Evolutionary conservation across 2,888 invertebrate genomes (phyloP), one percentile per base, ranked within the genome.

Genomic region (Parapristionchus giblindavisi): DNA sequence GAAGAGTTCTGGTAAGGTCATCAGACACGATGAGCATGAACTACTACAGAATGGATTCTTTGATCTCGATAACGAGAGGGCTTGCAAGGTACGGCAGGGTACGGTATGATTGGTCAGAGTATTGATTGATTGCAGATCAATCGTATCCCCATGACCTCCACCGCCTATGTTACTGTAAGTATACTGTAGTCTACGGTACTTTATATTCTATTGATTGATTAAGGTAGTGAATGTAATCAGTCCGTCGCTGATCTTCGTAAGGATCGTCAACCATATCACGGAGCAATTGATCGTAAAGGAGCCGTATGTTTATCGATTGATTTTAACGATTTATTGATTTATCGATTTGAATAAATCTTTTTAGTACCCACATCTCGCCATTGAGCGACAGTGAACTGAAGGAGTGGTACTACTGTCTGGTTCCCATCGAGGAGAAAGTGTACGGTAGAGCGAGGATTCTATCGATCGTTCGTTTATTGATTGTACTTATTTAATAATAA

Each of bases 181-280:
- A n/a, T n/a, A 14, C 29, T 51, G 6, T 4, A 60, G 34, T 27
- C 60, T 8, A 60, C 34, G 24, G 29, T 60, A 32, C 6, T 8
- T 32, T 29, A 5, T 32, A 27, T 17, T 8, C 8, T 6, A 60
- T 5, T 27, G 32, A 60, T 11, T 60, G 29, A 60, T 60, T 6
- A 24, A 73, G 61, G 73, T 73, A 6, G 54, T 73, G 2, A 27
- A 32, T 14, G 61, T 60, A 32, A 29, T 34, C 29, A 60, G 72
- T 6, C 80, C 79, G 1, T 75, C 72, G 1, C 76, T 77, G 0
- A 56, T 83, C 21, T 83, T 78, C 61, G 77, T 79, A n/a, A 76
- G 81, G 5, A 77, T 79, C 3, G 52, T 51, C 21, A 77, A 80
- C 73, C 78, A 83, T 63, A 77, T 80, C 56, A 51, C 76, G 0